Percentiles rank a stretch among this genome's conserved stretches.
These are phyloP conservation scores for Athrips mouffetella DNA, from an alignment of 2,888 invertebrate species.

Conservation along the genomic window DNA sequence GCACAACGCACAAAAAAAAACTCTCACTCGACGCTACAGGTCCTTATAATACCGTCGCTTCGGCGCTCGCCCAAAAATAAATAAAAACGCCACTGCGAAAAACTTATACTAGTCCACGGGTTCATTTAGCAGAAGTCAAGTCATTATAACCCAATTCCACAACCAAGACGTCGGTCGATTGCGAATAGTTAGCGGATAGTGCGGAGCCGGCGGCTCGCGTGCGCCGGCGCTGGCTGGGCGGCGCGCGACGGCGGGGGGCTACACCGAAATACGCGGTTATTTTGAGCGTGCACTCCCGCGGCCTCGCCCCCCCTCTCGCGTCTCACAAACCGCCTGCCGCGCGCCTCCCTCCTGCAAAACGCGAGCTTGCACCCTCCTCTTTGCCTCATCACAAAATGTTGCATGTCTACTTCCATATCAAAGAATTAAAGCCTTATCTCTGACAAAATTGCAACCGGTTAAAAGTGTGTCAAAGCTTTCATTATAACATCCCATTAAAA, in stretches of 20 bases:
- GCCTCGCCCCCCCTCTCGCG: constrained; percentile 33
- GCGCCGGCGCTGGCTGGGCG: constrained; percentile 39
- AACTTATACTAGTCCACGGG: constrained; percentile 76
- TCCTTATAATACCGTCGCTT: constrained; percentile 58
- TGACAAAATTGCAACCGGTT: too few relatives aligned
- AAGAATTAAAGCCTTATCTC: too few relatives aligned
- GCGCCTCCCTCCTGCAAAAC: constrained; percentile 20
- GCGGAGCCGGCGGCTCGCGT: constrained; percentile 55
- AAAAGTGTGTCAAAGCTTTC: too few relatives aligned
- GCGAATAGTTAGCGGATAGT: constrained; percentile 94
- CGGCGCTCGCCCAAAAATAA: constrained; percentile 57
- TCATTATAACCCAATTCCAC: constrained; percentile 86
- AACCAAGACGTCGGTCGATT: constrained; percentile 96
- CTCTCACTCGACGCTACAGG: constrained; percentile 71
- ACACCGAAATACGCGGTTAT: constrained; percentile 75
- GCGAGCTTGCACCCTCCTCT: too few relatives aligned
- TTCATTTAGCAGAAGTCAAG: constrained; percentile 86
- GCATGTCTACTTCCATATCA: too few relatives aligned
- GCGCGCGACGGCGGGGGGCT: constrained; percentile 49
- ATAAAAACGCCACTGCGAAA: constrained; percentile 70
- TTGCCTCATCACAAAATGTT: too few relatives aligned
- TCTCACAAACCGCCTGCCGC: constrained; percentile 19
- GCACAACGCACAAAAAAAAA: constrained; percentile 67
- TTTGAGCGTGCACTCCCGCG: constrained; percentile 66
- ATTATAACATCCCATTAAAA: too few relatives aligned